phyloP scores from a whole-genome alignment of 2,888 invertebrate species.

The Trissolcus japonicus region DNA sequence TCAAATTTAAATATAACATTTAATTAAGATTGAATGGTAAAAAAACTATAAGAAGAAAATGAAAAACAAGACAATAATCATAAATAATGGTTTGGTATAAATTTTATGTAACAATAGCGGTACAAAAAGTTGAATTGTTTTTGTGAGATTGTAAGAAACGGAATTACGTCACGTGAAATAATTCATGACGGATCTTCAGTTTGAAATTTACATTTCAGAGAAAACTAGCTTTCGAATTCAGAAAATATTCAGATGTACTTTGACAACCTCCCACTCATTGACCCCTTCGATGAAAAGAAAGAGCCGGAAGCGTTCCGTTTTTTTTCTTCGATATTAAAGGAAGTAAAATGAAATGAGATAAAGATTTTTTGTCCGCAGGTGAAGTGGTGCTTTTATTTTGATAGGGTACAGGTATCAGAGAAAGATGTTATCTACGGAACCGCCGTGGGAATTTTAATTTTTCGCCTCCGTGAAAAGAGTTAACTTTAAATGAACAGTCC shows the following conservation, averaged over 20 bases:
- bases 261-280: no score
- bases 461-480: conserved; percentile 7
- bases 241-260: no score
- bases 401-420: conserved; percentile 9
- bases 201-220: conserved; percentile 2
- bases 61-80: no score
- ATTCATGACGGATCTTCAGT: not conserved
- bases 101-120: no score
- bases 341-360: conserved; percentile 27
- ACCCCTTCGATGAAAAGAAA: conserved; percentile 6
- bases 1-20: no score
- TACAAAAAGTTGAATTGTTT: not conserved
- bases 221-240: no score
- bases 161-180: no score
- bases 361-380: conserved; percentile 8
- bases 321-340: conserved; percentile 6
- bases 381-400: conserved; percentile 33
- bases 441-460: conserved; percentile 28
- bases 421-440: conserved; percentile 16
- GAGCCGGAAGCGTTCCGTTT: conserved; percentile 20
- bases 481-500: conserved; percentile 4
- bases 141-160: not conserved
- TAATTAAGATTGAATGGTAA: no score
- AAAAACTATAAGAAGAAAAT: no score
- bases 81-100: no score